Evolutionary conservation across 2,113 vertebrate species (phyloP).

Genomic region (Bothrops jararaca): DNA sequence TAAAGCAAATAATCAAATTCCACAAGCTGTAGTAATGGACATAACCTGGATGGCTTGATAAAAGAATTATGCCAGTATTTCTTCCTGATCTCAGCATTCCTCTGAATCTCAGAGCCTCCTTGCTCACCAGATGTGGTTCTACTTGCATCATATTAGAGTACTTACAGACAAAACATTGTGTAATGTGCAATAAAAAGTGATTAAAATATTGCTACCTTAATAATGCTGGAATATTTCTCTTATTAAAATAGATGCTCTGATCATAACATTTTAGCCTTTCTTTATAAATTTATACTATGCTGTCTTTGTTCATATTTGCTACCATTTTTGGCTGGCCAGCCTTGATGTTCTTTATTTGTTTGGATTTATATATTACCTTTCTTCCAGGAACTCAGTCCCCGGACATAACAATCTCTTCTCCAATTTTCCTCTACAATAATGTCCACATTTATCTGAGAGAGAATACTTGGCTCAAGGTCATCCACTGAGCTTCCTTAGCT

Average conservation of each 20-base stretch:
- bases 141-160: background rate
- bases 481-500: background rate
- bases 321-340: background rate
- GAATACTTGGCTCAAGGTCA: background rate
- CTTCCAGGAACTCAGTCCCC: background rate
- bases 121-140: background rate
- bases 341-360: background rate
- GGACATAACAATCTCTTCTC: background rate
- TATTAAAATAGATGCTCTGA: background rate
- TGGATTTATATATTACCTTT: background rate
- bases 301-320: background rate
- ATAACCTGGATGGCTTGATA: background rate
- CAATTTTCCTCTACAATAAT: background rate
- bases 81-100: background rate
- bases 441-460: background rate
- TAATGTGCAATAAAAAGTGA: background rate
- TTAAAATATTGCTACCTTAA: background rate
- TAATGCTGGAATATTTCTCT: background rate
- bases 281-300: background rate
- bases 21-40: background rate
- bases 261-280: background rate
- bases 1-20: background rate
- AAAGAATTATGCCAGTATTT: background rate
- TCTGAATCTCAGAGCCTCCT: background rate
- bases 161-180: background rate